Evolutionary conservation across 2,888 invertebrate genomes (phyloP).

Genomic region (Athalia rosae): DNA sequence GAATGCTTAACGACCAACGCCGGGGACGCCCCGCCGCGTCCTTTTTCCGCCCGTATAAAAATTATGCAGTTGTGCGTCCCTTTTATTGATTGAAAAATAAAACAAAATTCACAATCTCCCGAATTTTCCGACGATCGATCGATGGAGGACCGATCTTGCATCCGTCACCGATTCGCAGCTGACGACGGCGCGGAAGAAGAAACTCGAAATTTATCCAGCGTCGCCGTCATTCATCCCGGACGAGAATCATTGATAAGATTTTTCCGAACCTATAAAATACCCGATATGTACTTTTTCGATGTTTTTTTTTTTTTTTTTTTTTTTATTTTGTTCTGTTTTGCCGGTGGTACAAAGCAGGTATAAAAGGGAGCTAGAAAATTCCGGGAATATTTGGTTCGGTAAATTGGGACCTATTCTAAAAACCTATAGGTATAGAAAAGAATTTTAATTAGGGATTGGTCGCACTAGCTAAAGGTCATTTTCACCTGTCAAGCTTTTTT

Average conservation of each 20-base stretch:
- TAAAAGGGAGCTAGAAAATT: background rate
- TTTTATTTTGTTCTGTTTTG: background rate
- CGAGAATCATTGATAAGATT: no score
- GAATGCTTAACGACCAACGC: constrained; percentile 6
- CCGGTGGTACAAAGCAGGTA: background rate
- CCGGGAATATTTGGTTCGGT: background rate
- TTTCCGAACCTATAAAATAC: no score
- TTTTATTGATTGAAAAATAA: background rate
- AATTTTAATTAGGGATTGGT: constrained; percentile 32
- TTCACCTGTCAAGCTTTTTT: constrained; percentile 30
- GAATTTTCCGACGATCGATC: no score
- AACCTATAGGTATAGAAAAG: constrained; percentile 21
- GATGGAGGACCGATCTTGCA: no score
- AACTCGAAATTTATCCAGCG: no score
- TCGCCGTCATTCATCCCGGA: no score
- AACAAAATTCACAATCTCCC: no score
- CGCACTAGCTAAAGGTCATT: constrained; percentile 7
- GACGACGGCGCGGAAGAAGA: no score
- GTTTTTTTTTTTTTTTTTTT: background rate
- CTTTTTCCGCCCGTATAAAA: background rate
- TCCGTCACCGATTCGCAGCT: no score
- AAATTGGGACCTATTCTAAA: background rate
- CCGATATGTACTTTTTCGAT: no score
- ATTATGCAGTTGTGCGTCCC: background rate
- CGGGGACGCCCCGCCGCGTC: constrained; percentile 18